Conservation (phyloP, 2,113 vertebrate genomes). For the Xyrauchen texanus region DNA sequence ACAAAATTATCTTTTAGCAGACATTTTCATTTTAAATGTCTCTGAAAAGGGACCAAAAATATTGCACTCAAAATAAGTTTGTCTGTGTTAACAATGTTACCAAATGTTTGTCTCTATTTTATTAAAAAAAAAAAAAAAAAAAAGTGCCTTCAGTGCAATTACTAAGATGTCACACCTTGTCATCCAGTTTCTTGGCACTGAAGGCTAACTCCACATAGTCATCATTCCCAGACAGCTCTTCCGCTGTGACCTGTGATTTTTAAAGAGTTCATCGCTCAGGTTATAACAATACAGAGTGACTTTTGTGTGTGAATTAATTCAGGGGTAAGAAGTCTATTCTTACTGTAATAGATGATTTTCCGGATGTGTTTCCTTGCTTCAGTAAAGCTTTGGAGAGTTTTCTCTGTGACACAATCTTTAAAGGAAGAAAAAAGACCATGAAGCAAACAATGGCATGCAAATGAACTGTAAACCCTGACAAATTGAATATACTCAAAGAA, state of each 20-base stretch:
- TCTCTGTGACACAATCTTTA: conserved; percentile 96
- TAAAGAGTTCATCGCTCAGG: conserved; percentile 44
- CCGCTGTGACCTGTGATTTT: conserved; percentile 86
- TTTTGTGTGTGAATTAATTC: conserved; percentile 1
- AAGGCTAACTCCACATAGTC: conserved; percentile 98
- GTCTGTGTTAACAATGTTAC: neutral
- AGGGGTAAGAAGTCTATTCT: conserved; percentile 40
- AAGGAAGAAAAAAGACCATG: conserved; percentile 48
- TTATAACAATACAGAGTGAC: neutral
- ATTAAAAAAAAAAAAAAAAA: neutral
- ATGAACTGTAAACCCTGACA: too few species aligned
- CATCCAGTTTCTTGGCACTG: conserved; percentile 94
- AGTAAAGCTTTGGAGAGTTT: conserved; percentile 93
- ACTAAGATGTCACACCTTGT: conserved; percentile 83
- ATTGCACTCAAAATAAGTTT: neutral
- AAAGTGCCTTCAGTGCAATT: neutral
- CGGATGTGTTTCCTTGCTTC: conserved; percentile 94
- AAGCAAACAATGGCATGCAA: neutral
- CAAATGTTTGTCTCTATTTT: neutral
- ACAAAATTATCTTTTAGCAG: too few species aligned
- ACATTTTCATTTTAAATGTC: too few species aligned
- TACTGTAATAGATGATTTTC: conserved; percentile 97
- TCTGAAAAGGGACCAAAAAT: too few species aligned
- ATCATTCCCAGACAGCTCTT: conserved; percentile 95
- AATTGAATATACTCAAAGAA: too few species aligned